These are phyloP conservation scores for Cranoglanis bouderius DNA, from an alignment of 2,113 vertebrate genomes.

Conservation along the genomic window DNA sequence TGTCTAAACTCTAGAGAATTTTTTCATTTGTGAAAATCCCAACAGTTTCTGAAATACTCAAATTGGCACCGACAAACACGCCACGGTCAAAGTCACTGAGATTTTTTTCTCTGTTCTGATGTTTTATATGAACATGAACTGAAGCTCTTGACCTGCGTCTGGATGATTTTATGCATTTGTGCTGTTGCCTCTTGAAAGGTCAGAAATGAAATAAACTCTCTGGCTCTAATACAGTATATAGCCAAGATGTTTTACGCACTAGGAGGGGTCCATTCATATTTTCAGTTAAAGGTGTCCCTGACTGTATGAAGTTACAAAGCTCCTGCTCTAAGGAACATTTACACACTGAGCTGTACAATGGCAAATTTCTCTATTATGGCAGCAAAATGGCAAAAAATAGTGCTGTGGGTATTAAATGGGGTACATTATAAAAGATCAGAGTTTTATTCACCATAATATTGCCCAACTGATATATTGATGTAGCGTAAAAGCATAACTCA, in stretches of 20 bases:
- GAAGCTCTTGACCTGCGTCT: neutral
- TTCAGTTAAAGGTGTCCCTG: neutral
- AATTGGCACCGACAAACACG: neutral
- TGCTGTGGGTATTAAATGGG: neutral
- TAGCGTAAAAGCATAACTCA: neutral
- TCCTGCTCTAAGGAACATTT: neutral
- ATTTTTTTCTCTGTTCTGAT: neutral
- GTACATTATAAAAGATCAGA: neutral
- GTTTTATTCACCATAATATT: neutral
- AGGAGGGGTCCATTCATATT: neutral
- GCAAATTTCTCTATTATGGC: neutral
- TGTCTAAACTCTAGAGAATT: neutral
- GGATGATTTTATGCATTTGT: neutral
- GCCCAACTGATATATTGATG: neutral
- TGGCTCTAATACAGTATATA: neutral
- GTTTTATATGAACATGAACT: neutral
- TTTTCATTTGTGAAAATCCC: too few relatives aligned
- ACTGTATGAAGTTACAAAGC: neutral
- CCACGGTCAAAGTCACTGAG: neutral
- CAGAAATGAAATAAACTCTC: neutral
- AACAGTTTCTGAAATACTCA: too few relatives aligned
- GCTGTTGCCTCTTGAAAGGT: too few relatives aligned
- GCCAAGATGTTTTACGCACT: too few relatives aligned
- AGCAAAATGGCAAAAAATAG: neutral
- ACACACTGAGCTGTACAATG: neutral